phyloP scores from a whole-genome alignment of 2,797 vertebrate species.

The Sphaeramia orbicularis region DNA sequence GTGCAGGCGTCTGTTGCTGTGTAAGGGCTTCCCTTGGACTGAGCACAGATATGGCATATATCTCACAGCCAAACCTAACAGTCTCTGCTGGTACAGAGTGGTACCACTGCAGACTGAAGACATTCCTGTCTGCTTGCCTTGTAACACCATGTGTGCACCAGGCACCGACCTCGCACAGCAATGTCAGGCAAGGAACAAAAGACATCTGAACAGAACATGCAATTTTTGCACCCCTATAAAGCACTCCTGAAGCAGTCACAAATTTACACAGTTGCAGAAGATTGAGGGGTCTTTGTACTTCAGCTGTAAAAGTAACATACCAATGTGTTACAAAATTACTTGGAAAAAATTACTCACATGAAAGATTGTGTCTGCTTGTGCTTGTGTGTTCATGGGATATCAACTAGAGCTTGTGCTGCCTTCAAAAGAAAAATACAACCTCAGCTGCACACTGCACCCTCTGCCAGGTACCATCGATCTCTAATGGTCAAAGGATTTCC shows the following conservation, averaged over 20 bases:
- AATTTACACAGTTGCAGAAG: slow-evolving; percentile 1
- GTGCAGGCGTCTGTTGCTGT: slow-evolving; percentile 38
- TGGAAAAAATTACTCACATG: too few species aligned
- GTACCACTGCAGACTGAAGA: slow-evolving; percentile 63
- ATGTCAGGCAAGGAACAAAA: slow-evolving; percentile 50
- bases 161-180: slow-evolving; percentile 55
- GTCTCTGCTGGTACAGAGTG: slow-evolving; percentile 67
- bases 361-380: too few species aligned
- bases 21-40: slow-evolving; percentile 48
- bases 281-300: slow-evolving; percentile 7
- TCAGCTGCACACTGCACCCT: background rate
- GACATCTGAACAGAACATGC: slow-evolving; percentile 40
- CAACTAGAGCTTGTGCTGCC: background rate
- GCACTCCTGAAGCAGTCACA: slow-evolving; percentile 1
- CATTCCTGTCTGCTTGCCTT: slow-evolving; percentile 66
- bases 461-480: background rate
- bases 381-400: background rate
- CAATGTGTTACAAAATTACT: too few species aligned
- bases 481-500: slow-evolving; percentile 19
- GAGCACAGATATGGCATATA: slow-evolving; percentile 46
- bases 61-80: slow-evolving; percentile 50
- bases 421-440: slow-evolving; percentile 23
- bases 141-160: slow-evolving; percentile 61
- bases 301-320: background rate
- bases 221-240: slow-evolving; percentile 25